These are phyloP conservation scores for Syrphus vitripennis DNA, from an alignment of 2,888 invertebrate species.

Conservation along the genomic window DNA sequence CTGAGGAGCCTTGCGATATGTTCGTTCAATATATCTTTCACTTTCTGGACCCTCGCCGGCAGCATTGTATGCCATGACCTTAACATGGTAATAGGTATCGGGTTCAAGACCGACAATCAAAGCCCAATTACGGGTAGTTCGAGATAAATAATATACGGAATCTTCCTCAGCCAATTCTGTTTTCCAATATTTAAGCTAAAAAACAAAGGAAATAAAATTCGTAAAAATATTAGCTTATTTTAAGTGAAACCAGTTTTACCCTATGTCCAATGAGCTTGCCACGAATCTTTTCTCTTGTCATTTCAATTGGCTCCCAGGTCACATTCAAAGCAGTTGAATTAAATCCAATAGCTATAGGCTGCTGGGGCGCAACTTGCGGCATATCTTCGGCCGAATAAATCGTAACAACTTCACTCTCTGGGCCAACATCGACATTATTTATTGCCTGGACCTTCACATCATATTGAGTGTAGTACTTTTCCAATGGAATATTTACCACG, in stretches of 20 bases:
- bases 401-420: conserved; percentile 88
- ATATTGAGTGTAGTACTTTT: conserved; percentile 91
- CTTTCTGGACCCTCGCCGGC: conserved; percentile 98
- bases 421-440: conserved; percentile 91
- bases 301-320: conserved; percentile 93
- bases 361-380: conserved; percentile 94
- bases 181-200: conserved; percentile 94
- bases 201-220: no score
- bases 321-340: conserved; percentile 97
- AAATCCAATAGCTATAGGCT: conserved; percentile 88
- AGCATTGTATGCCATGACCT: conserved; percentile 97
- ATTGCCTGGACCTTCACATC: conserved; percentile 93
- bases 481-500: conserved; percentile 88
- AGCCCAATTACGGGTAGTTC: conserved; percentile 92
- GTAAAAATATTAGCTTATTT: background rate
- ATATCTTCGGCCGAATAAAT: conserved; percentile 95
- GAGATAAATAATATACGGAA: conserved; percentile 91
- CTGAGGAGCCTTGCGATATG: conserved; percentile 95
- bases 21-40: conserved; percentile 92
- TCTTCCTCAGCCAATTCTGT: conserved; percentile 88
- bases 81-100: conserved; percentile 95
- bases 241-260: conserved; percentile 80
- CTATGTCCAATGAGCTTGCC: conserved; percentile 96
- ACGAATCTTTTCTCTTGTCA: conserved; percentile 90
- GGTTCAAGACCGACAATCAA: conserved; percentile 96